Evolutionary conservation across 2,113 vertebrate genomes (phyloP).

Genomic region (Aviceda subcristata): DNA sequence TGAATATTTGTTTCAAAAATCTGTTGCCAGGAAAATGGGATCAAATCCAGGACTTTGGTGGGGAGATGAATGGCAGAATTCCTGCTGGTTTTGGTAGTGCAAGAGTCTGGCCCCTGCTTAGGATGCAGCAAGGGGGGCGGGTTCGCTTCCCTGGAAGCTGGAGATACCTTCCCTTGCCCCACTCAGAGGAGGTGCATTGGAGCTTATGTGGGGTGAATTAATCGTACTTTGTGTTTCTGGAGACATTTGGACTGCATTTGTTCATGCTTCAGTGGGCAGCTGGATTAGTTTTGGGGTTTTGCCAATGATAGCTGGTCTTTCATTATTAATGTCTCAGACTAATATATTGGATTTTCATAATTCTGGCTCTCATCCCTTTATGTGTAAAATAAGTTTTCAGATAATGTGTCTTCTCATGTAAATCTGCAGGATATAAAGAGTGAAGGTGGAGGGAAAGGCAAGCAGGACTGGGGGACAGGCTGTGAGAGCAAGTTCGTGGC

Average conservation of each 20-base stretch:
- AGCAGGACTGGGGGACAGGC: background rate
- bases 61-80: background rate
- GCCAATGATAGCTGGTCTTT: background rate
- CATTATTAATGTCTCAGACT: background rate
- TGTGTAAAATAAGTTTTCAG: background rate
- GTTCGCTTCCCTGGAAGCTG: background rate
- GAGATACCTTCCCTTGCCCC: background rate
- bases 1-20: background rate
- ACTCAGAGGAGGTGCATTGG: background rate
- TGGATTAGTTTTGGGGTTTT: background rate
- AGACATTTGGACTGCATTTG: background rate
- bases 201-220: background rate
- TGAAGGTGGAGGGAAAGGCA: background rate
- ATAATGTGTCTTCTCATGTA: background rate
- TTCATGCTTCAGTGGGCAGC: background rate
- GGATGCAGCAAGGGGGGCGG: background rate
- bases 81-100: background rate
- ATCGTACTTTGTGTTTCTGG: background rate
- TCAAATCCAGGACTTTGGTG: background rate
- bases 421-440: background rate
- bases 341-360: background rate
- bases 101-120: background rate
- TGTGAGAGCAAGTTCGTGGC: background rate
- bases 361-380: background rate
- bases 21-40: background rate